A percentile compares a stretch with the other conserved stretches of the same genome.
phyloP scores from a whole-genome alignment of 2,113 vertebrate species.

The Cephalopholis sonnerati region DNA sequence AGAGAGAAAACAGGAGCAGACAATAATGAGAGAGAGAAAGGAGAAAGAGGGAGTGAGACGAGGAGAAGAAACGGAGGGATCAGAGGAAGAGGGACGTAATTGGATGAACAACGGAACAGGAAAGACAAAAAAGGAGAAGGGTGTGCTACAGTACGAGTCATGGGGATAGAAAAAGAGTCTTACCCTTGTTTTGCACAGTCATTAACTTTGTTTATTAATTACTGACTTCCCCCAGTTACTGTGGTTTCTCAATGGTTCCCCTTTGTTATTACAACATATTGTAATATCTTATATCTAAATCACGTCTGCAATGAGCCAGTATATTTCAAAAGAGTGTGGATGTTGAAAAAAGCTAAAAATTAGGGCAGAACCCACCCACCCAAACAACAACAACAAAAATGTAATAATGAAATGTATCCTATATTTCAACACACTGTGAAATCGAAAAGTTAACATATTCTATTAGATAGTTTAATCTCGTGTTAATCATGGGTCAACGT shows the following conservation, averaged over 20 bases:
- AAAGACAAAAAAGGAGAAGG: conserved; percentile 6
- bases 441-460: no score
- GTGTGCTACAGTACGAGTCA: not conserved
- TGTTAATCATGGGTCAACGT: no score
- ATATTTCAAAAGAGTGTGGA: not conserved
- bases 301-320: not conserved
- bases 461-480: no score
- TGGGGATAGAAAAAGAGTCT: not conserved
- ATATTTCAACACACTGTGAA: not conserved
- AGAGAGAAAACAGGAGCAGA: conserved; percentile 13
- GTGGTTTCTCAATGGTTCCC: not conserved
- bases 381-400: no score
- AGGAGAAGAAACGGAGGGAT: conserved; percentile 19
- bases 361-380: no score
- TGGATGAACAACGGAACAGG: not conserved
- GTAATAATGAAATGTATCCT: no score
- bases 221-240: not conserved
- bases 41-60: not conserved
- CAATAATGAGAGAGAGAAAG: conserved; percentile 25
- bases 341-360: not conserved
- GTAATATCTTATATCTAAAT: not conserved
- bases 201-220: conserved; percentile 3
- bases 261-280: not conserved
- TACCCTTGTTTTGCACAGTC: conserved; percentile 1
- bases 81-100: conserved; percentile 8